A percentile compares a stretch with the other conserved stretches of the same genome.
phyloP scores from a whole-genome alignment of 37 sponge, comb jelly and placozoan genomes.

The Chondrosia reniformis region DNA sequence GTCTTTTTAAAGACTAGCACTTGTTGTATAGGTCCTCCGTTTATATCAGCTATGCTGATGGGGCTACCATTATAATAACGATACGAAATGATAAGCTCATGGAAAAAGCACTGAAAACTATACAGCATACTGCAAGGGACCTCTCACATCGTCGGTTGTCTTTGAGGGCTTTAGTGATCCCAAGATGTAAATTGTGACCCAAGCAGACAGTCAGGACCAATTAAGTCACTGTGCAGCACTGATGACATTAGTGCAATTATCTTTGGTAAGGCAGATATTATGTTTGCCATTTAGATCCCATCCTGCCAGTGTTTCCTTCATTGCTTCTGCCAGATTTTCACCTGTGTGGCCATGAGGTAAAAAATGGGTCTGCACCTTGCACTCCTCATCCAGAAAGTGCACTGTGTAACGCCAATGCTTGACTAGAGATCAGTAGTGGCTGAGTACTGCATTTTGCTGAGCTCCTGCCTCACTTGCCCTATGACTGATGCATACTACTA shows the following conservation, averaged over 20 bases:
- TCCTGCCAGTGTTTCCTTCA: neutral
- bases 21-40: too few species aligned
- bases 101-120: constrained; percentile 26
- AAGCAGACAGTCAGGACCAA: constrained; percentile 31
- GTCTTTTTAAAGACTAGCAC: too few species aligned
- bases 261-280: constrained; percentile 24
- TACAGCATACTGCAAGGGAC: constrained; percentile 10
- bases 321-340: constrained; percentile 22
- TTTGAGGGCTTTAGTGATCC: constrained; percentile 15
- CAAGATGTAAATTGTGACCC: constrained; percentile 34
- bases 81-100: constrained; percentile 8
- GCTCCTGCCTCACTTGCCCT: neutral
- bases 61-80: too few species aligned
- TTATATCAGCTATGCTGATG: too few species aligned
- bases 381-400: constrained; percentile 28
- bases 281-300: constrained; percentile 15
- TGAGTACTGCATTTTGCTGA: neutral
- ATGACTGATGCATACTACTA: constrained; percentile 25
- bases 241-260: constrained; percentile 28
- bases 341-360: constrained; percentile 32
- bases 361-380: constrained; percentile 16
- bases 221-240: neutral
- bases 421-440: constrained; percentile 27
- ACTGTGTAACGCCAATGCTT: constrained; percentile 20
- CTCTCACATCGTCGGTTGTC: constrained; percentile 16